phyloP scores from a whole-genome alignment of 2,113 vertebrate genomes.

The human region DNA sequence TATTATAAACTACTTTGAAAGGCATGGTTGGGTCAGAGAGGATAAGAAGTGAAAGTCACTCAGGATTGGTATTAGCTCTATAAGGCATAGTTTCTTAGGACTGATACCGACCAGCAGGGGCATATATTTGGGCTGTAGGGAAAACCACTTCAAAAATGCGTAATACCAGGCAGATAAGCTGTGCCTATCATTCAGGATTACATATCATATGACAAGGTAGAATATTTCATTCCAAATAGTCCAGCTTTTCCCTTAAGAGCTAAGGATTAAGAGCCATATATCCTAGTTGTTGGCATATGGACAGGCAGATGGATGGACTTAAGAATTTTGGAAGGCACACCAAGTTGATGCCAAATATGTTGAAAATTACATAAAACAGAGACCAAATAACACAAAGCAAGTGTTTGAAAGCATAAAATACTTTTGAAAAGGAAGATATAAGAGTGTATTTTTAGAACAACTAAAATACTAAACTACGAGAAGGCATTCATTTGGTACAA shows the following conservation, averaged over 20 bases:
- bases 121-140: not conserved
- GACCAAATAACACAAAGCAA: conserved; percentile 57
- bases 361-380: conserved; percentile 70
- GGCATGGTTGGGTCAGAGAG: not conserved
- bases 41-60: not conserved
- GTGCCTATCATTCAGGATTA: not conserved
- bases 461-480: not conserved
- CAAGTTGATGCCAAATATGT: conserved; percentile 49
- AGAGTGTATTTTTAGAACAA: conserved; percentile 28
- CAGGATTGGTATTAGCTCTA: not conserved
- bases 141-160: not conserved
- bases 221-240: not conserved
- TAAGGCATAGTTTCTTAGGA: not conserved
- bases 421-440: not conserved
- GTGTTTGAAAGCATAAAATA: conserved; percentile 28
- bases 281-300: conserved; percentile 47
- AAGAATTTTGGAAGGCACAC: conserved; percentile 48
- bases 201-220: not conserved
- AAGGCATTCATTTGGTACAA: not conserved
- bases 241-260: not conserved
- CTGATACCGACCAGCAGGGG: not conserved
- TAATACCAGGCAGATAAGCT: not conserved
- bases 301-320: conserved; percentile 64
- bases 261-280: conserved; percentile 44
- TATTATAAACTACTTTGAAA: not conserved